Evolutionary conservation across 2,888 invertebrate species (phyloP), one percentile per base, ranked within the genome.

Genomic region (Spialia ferax): DNA sequence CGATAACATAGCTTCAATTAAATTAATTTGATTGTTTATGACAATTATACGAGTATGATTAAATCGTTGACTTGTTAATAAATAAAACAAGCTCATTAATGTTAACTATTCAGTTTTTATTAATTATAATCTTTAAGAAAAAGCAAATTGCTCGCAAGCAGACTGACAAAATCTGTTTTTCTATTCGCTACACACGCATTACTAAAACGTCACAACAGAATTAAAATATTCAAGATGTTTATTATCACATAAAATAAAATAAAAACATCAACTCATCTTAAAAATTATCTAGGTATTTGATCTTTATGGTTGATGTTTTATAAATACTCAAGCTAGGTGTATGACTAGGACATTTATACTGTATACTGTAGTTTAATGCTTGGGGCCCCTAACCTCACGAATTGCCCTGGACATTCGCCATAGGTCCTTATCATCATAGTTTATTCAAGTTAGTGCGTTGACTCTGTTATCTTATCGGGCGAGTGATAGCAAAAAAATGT

Each of bases 381-480:
- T 54, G 56, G 15, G 18, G 45, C 29, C 45, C 45, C n/a, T 32
- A 29, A 23, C 56, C 69, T 68, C 71, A 64, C 18, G 69, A 63
- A 65, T 72, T 62, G 50, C 56, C 75, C 76, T 72, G 75, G 74
- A 71, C 73, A 70, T 71, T 75, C 67, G 73, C 73, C 73, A 74
- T 71, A 63, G 45, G 56, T 64, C 63, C 73, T 75, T 82, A 81
- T 79, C 76, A 63, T 61, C 73, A 71, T 71, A 64, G 75, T 77
- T 77, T 78, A 76, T 82, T 76, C 76, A 77, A 79, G 72, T 61
- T 72, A 73, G 77, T 78, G 73, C 79, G 79, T 80, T 83, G 78
- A 80, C 78, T 78, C 68, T 56, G 70, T 75, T 82, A 84, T 83
- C 84, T 81, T 77, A 81, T 83, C 81, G 55, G 11, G 6, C 38